These are phyloP conservation scores for Spilarctia lutea DNA, from an alignment of 2,888 invertebrate genomes.

Conservation along the genomic window DNA sequence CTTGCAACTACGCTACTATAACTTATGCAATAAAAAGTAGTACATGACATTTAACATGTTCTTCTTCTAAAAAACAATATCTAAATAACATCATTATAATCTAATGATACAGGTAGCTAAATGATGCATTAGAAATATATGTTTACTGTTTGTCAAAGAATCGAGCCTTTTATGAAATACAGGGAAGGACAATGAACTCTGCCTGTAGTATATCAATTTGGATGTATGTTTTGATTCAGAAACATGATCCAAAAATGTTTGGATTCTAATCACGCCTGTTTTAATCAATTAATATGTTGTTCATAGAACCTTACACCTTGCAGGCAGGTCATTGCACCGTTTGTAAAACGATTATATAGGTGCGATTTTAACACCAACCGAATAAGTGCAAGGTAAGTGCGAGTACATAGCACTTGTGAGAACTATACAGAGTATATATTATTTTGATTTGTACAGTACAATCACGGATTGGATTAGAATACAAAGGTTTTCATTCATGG, in stretches of 20 bases:
- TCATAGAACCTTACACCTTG: constrained; percentile 42
- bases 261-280: constrained; percentile 50
- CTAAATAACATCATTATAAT: background rate
- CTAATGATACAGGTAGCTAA: background rate
- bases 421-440: constrained; percentile 1
- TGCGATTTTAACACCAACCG: constrained; percentile 52
- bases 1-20: constrained; percentile 61
- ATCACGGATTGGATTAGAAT: background rate
- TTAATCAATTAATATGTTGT: constrained; percentile 47
- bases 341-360: constrained; percentile 44
- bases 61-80: constrained; percentile 8
- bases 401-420: constrained; percentile 9
- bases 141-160: background rate
- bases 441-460: background rate
- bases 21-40: constrained; percentile 74
- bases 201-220: constrained; percentile 5
- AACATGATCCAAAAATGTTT: constrained; percentile 52
- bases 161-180: background rate
- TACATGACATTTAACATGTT: constrained; percentile 53
- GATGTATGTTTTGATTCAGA: constrained; percentile 54
- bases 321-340: constrained; percentile 60
- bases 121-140: background rate
- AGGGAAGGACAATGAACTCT: constrained; percentile 5
- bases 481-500: background rate
- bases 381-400: constrained; percentile 41